phyloP scores from a whole-genome alignment of 2,797 vertebrate genomes.

The Sebastes melanostomus region DNA sequence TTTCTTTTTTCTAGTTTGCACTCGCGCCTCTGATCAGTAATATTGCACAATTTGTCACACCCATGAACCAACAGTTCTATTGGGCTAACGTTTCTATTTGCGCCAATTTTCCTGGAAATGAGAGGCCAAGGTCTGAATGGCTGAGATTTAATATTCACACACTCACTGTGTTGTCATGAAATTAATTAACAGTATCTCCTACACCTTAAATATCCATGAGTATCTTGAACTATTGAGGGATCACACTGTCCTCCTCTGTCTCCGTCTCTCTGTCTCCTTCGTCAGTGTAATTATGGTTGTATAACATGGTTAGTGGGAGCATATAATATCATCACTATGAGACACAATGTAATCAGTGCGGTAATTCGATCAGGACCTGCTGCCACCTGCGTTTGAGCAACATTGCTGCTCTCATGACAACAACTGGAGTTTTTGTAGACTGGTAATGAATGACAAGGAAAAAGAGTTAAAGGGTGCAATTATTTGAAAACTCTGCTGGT shows the following conservation, averaged over 20 bases:
- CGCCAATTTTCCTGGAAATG: not conserved
- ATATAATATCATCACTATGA: slow-evolving; percentile 67
- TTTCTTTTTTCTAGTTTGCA: not conserved
- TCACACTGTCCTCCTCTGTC: not conserved
- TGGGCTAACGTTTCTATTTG: not conserved
- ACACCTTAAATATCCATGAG: slow-evolving; percentile 7
- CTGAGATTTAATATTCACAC: not conserved
- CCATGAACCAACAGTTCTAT: not conserved
- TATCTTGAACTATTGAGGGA: slow-evolving; percentile 5
- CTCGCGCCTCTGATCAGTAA: not conserved
- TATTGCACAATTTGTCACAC: not conserved
- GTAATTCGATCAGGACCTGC: slow-evolving; percentile 60
- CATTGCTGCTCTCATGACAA: slow-evolving; percentile 31
- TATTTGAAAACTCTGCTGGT: not conserved
- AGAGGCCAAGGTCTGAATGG: not conserved
- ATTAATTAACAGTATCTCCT: not conserved
- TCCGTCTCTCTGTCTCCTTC: slow-evolving; percentile 2
- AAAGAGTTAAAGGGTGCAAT: not conserved
- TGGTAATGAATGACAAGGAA: not conserved
- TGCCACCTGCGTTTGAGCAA: slow-evolving; percentile 61
- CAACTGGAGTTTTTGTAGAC: not conserved
- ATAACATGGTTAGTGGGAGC: slow-evolving; percentile 58
- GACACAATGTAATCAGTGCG: slow-evolving; percentile 58
- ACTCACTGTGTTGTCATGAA: not conserved
- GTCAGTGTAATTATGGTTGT: slow-evolving; percentile 45